These are phyloP conservation scores for Chionis minor DNA, from an alignment of 2,113 vertebrate genomes.

Conservation along the genomic window DNA sequence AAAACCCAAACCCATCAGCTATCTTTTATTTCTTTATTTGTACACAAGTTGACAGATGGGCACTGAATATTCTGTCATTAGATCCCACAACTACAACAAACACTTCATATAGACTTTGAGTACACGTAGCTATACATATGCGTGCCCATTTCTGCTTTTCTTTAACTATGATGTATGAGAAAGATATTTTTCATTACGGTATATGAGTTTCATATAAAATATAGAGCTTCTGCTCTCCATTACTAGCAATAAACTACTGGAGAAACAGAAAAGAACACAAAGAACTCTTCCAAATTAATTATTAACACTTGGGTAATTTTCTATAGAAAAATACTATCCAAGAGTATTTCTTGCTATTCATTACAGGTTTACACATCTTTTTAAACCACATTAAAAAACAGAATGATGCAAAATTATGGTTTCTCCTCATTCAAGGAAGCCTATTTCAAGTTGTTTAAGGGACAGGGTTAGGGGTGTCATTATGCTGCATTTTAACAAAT, in stretches of 20 bases:
- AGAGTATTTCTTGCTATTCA: too few species aligned
- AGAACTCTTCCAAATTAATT: neutral
- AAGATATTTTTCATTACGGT: neutral
- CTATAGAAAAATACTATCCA: neutral
- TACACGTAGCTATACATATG: neutral
- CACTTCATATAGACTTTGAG: neutral
- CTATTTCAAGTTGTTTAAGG: neutral
- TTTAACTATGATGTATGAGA: neutral
- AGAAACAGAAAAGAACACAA: neutral
- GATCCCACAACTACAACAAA: conserved; percentile 11
- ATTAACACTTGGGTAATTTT: neutral
- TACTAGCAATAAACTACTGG: neutral
- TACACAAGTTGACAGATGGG: conserved; percentile 21
- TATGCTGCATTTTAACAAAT: neutral
- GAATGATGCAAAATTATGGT: neutral
- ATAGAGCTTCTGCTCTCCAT: neutral
- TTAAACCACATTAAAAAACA: neutral
- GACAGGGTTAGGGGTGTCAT: neutral
- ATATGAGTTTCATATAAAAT: neutral
- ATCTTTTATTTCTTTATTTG: conserved; percentile 24
- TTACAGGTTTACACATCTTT: neutral
- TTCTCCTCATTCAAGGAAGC: neutral
- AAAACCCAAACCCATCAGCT: neutral
- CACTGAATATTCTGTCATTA: conserved; percentile 34
- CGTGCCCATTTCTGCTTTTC: neutral